phyloP scores from a whole-genome alignment of 2,888 invertebrate species.

The Odontocolon sp. region DNA sequence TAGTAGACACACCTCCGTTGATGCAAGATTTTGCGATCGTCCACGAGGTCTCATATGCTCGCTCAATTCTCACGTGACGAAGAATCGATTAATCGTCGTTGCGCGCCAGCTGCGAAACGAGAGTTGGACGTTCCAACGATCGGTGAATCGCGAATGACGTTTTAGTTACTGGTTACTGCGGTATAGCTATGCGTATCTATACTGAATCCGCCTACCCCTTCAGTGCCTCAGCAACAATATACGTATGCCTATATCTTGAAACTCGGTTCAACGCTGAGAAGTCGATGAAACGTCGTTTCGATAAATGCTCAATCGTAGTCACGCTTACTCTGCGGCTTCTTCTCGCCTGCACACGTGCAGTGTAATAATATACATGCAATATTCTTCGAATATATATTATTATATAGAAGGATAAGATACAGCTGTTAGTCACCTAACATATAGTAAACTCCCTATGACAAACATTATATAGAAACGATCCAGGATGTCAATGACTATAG shows the following conservation, averaged over 20 bases:
- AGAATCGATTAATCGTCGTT: neutral
- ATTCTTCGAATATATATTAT: too few relatives aligned
- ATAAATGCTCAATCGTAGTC: conserved; percentile 6
- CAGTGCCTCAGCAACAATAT: neutral
- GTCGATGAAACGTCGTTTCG: conserved; percentile 2
- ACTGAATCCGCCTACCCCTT: neutral
- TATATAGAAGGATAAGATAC: too few relatives aligned
- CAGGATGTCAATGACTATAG: too few relatives aligned
- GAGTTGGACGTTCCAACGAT: neutral
- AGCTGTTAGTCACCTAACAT: too few relatives aligned
- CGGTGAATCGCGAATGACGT: conserved; percentile 6
- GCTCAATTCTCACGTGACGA: too few relatives aligned
- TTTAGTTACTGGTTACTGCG: neutral
- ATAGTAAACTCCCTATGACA: too few relatives aligned
- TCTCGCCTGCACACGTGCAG: neutral
- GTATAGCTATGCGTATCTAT: neutral
- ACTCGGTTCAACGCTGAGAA: neutral
- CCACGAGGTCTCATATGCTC: too few relatives aligned
- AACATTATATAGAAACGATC: too few relatives aligned
- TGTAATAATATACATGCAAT: too few relatives aligned
- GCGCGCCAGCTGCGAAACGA: neutral
- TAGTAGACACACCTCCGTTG: neutral
- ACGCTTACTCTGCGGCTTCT: conserved; percentile 15
- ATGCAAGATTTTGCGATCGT: too few relatives aligned
- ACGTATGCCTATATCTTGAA: neutral